Conservation (phyloP, 1,140 invertebrate species). For the Papilio xuthus region DNA sequence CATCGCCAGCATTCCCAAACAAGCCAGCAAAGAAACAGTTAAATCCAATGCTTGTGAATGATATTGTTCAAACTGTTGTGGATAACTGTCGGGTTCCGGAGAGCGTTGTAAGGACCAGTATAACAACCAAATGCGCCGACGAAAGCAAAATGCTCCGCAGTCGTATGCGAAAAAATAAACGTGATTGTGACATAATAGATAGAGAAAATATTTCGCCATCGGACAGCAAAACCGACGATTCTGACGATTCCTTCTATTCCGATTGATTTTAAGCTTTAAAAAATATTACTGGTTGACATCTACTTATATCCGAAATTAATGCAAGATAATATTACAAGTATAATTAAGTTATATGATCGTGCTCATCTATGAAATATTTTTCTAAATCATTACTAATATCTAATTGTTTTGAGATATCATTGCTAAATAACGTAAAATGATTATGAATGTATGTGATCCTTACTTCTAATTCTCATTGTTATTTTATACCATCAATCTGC, state of each 20-base stretch:
- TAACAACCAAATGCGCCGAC: conserved; percentile 83
- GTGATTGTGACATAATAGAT: conserved; percentile 40
- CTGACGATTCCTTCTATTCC: conserved; percentile 40
- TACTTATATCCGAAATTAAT: background rate
- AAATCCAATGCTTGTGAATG: conserved; percentile 59
- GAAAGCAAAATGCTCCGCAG: conserved; percentile 81
- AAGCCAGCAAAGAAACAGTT: conserved; percentile 68
- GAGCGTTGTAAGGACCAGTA: conserved; percentile 70
- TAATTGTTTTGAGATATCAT: background rate
- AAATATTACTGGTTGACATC: background rate
- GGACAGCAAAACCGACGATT: conserved; percentile 35
- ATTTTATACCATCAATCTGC: no score
- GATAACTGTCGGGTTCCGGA: conserved; percentile 63
- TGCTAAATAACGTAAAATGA: background rate
- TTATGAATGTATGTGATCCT: background rate
- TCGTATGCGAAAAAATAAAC: conserved; percentile 43
- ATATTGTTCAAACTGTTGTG: conserved; percentile 70
- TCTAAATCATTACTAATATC: background rate
- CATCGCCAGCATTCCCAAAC: conserved; percentile 70
- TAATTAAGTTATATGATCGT: background rate
- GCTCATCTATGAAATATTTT: background rate
- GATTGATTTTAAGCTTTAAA: background rate
- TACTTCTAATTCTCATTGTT: no score
- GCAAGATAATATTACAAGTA: background rate
- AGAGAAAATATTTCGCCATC: conserved; percentile 48